Evolutionary conservation across 2,888 invertebrate species (phyloP).

Genomic region (Drosophila trichaetosa): DNA sequence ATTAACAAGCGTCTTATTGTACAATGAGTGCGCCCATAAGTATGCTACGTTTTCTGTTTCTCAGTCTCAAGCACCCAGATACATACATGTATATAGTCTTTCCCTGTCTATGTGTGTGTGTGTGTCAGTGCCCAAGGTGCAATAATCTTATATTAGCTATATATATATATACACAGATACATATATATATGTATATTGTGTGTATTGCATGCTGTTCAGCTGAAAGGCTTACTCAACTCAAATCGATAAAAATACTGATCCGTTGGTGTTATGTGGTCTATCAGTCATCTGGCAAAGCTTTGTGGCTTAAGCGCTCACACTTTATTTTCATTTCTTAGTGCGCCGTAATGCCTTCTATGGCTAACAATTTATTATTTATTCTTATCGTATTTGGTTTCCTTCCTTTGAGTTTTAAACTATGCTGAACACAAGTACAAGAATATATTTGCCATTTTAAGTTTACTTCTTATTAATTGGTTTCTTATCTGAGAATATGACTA

Average conservation of each 20-base stretch:
- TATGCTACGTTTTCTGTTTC: constrained; percentile 63
- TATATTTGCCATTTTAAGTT: not conserved
- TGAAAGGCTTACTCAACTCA: constrained; percentile 33
- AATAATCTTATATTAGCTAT: constrained; percentile 50
- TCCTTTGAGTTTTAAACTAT: not conserved
- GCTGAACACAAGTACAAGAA: not conserved
- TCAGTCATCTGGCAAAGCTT: constrained; percentile 39
- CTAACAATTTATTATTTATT: constrained; percentile 3
- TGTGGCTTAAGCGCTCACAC: constrained; percentile 19
- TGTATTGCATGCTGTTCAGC: constrained; percentile 21
- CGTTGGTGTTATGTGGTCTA: constrained; percentile 27
- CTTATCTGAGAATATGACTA: not conserved
- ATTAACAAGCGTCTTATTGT: constrained; percentile 70
- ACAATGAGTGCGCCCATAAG: constrained; percentile 66
- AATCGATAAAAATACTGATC: constrained; percentile 43
- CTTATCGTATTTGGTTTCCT: not conserved
- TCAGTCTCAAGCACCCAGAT: constrained; percentile 11
- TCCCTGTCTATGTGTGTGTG: not conserved
- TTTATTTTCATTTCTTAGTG: constrained; percentile 23
- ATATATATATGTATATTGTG: constrained; percentile 1
- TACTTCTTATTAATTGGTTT: not conserved
- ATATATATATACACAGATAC: not conserved
- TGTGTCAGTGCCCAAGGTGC: constrained; percentile 35
- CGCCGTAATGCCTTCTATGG: constrained; percentile 6
- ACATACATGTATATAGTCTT: not conserved